Evolutionary conservation across 2,113 vertebrate species (phyloP), one percentile per base, ranked within the genome.

Genomic region (Eubucco bourcierii): DNA sequence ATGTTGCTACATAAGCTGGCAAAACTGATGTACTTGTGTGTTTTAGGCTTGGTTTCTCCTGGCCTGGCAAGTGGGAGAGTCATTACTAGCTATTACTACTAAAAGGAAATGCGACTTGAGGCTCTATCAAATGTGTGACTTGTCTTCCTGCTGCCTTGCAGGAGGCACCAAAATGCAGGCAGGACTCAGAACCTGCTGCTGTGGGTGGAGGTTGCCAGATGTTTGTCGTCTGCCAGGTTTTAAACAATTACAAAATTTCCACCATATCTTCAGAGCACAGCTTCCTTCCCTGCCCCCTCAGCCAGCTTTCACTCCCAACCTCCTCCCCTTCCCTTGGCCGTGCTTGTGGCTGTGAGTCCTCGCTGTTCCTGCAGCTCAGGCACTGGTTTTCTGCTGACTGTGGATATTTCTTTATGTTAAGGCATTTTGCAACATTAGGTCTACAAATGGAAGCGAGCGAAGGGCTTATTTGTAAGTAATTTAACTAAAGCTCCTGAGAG

Each of bases 171-270:
- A 71, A 82, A 80, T 76, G 34, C 9, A 75, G 82, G 65, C 90
- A 90, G 88, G 58, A 82, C 77, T 90, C 39, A 1, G 83, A 86
- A 93, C 68, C 85, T 88, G 80, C 85, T 61, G 25, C 80, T 78
- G 16, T 76, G 4, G 86, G 16, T 76, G 4, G 88, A 90, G 65
- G 25, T 53, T 91, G 95, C 88, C 92, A 95, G 90, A 86, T 94
- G 83, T 88, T 94, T 90, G 77, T 93, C 10, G 7, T 88, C 95
- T 94, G 95, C 94, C 93, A 95, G 7, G 90, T 88, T 88, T 94
- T 90, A 95, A 95, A 95, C 93, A 96, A 94, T 95, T 88, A 88
- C 65, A 94, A 86, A 95, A 86, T 93, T 91, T 95, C 65, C 46
- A 96, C 95, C 85, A 21, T 95, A 91, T 95, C 93, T 95, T 72